Percentiles rank a stretch among this genome's conserved stretches.
phyloP scores from a whole-genome alignment of 92 coral and sea anemone species.

The Galaxea fascicularis region DNA sequence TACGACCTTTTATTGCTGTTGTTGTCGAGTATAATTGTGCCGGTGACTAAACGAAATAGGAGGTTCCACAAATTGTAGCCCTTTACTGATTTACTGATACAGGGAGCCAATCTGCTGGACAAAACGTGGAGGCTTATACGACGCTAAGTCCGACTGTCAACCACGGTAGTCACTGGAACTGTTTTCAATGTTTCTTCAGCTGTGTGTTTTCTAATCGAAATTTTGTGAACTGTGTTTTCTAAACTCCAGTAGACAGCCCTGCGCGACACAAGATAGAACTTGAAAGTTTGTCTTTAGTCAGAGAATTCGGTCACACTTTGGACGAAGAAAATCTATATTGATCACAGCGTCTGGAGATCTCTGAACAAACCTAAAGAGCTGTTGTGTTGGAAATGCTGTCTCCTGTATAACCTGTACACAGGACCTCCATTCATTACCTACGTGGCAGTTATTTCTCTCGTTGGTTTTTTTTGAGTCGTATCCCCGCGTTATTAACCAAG shows the following conservation, averaged over 20 bases:
- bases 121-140: neutral
- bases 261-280: too few species aligned
- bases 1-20: slow-evolving; percentile 2
- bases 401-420: too few species aligned
- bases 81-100: neutral
- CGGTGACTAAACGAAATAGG: neutral
- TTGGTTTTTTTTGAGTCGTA: neutral
- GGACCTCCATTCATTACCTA: neutral
- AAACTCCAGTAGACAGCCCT: neutral
- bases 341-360: neutral
- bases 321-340: neutral
- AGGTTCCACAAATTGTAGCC: neutral
- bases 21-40: neutral
- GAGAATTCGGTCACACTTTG: neutral
- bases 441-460: neutral
- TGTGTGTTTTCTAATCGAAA: too few species aligned
- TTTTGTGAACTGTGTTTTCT: neutral
- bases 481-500: neutral
- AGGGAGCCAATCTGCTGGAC: neutral
- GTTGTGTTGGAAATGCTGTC: neutral
- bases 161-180: neutral
- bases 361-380: neutral
- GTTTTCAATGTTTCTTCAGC: slow-evolving; percentile 8
- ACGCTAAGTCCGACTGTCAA: neutral
- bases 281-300: neutral